Evolutionary conservation across 2,888 invertebrate species (phyloP), one percentile per base, ranked within the genome.

Genomic region (Crossocerus cetratus): DNA sequence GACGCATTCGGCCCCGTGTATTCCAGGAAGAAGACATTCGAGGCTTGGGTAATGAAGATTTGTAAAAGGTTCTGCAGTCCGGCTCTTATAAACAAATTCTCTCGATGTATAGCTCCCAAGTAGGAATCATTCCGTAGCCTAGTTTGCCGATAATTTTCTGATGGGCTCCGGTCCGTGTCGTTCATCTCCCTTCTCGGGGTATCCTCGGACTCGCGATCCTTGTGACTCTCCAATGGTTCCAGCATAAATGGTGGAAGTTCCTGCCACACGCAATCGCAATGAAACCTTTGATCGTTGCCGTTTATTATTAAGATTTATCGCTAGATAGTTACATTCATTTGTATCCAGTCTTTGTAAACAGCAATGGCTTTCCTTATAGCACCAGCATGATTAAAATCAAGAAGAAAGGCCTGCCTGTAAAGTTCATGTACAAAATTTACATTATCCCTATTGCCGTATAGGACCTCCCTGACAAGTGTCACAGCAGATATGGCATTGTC

Each of bases 341-440:
- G 97, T 91, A 99, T 98, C 95, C 99, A 96, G 90, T 99, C 98
- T 89, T 97, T 96, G 89, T 99, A 99, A 2, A 98, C 95, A 55
- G 95, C 94, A 81, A 99, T 97, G 54, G 98, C 97, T 84, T 96
- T 94, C 58, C 97, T 92, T 73, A 97, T 95, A 3, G 98, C 97
- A 75, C 95, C 94, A 14, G 97, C 96, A 90, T 98, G 97, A 2
- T 94, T 93, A 90, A 98, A 98, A 78, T 97, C 96, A 84, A 98
- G 91, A 59, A 98, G 92, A 91, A 98, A 97, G 43, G 98, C 97
- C 91, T 98, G 98, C 32, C 98, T 93, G 88, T 98, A 96, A 69
- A 98, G 93, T 91, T 99, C 99, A 86, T 98, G 96, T 32, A 98
- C 94, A 88, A 99, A 96, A 91, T 99, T 97, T 4, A 99, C 95